phyloP scores from a whole-genome alignment of 2,797 vertebrate genomes.

The Oryzias dopingdopingensis region DNA sequence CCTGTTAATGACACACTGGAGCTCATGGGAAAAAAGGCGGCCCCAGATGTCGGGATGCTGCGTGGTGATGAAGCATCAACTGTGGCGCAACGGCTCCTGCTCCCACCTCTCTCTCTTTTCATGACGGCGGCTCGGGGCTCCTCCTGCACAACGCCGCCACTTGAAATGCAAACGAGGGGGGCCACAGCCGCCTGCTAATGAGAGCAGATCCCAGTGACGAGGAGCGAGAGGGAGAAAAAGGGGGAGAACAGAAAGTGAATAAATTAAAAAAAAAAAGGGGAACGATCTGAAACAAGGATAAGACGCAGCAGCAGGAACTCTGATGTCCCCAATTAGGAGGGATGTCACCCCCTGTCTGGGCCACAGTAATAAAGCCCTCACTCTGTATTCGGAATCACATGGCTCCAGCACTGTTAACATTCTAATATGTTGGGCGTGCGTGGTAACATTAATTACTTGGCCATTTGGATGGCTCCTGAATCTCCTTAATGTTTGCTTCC shows the following conservation, averaged over 20 bases:
- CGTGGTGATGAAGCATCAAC: conserved; percentile 87
- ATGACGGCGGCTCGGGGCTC: conserved; percentile 83
- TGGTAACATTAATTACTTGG: conserved; percentile 99
- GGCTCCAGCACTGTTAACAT: conserved; percentile 99
- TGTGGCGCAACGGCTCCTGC: conserved; percentile 37
- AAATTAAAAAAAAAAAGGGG: conserved; percentile 88
- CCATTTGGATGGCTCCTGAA: conserved; percentile 93
- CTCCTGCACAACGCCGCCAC: conserved; percentile 88
- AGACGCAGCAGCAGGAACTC: conserved; percentile 97
- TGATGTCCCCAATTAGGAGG: conserved; percentile 99
- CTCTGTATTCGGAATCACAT: conserved; percentile 99
- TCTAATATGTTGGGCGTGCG: conserved; percentile 98
- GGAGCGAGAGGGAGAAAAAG: conserved; percentile 77
- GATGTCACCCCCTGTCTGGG: conserved; percentile 97
- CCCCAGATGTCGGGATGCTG: conserved; percentile 93
- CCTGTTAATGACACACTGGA: conserved; percentile 97
- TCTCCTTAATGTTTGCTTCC: conserved; percentile 94
- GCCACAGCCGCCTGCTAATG: conserved; percentile 96
- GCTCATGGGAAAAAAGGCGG: conserved; percentile 94
- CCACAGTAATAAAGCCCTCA: conserved; percentile 98
- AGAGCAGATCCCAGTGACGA: conserved; percentile 95
- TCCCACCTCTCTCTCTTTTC: conserved; percentile 36
- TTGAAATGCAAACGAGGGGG: conserved; percentile 98
- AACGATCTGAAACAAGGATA: conserved; percentile 90
- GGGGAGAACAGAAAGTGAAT: conserved; percentile 81